Base-by-base conservation (phyloP, 2,113 vertebrate genomes). In the Canis aureus region DNA sequence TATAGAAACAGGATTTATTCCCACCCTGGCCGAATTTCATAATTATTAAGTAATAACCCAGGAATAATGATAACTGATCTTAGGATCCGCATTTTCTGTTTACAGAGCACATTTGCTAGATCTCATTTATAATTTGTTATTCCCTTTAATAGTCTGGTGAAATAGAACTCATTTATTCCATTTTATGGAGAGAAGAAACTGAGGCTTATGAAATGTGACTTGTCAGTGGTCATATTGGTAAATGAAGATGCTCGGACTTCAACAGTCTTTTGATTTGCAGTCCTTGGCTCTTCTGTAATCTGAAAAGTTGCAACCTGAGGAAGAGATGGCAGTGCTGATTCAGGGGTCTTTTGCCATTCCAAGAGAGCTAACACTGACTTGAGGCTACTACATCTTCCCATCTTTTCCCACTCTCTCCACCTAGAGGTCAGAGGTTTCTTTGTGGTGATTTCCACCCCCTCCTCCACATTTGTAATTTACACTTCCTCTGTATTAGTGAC, bases 1-100 rank as follows among this genome's bases (percentile, higher is more conserved):
- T 82, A 94, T 92, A 80, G 78, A 73, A 90, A 79, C 38, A 83
- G 66, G 62, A 29, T 96, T 49, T 85, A 35, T 29, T 78, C 32
- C 38, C 17, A 69, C 29, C 27, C 35, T 62, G 43, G 23, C 43
- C n/a, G 29, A 78, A 59, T 94, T 79, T 94, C 55, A 43, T 66
- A 55, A 7, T 89, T 73, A 43, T 62, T 49, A 66, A 55, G 11
- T 90, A 67, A 67, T 78, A 90, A 79, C 64, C 38, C 11, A 66
- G 53, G 2, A 89, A 57, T 79, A 89, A 71, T 88, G 38, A 32
- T 55, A 84, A 8, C 5, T 71, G 66, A 19, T 69, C 55, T 89
- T 81, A 82, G 25, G 57, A 71, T 80, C 23, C 13, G 69, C 11
- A 5, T 91, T 76, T 90, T 73, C 67, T 83, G 11, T 84, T 67